phyloP scores from a whole-genome alignment of 2,113 vertebrate species.

The Laterallus jamaicensis region DNA sequence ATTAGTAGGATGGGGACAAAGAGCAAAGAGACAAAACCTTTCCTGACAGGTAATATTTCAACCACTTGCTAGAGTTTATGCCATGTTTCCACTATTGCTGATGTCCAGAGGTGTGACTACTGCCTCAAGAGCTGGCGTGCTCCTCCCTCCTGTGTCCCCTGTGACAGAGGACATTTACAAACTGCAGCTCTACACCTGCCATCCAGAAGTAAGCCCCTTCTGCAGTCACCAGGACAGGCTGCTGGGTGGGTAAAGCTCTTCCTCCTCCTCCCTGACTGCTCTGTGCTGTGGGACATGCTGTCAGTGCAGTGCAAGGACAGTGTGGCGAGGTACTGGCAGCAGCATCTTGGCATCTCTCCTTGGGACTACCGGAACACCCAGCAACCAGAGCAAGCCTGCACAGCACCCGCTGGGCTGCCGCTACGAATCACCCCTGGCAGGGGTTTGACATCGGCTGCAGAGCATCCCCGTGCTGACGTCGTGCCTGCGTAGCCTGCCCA shows the following conservation, averaged over 20 bases:
- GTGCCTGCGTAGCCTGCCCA: neutral
- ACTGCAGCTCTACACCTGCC: accelerated
- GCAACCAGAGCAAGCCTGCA: neutral
- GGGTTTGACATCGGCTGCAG: neutral
- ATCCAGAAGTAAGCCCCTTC: neutral
- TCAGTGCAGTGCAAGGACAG: accelerated
- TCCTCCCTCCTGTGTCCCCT: neutral
- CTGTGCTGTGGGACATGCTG: accelerated
- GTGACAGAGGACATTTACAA: neutral
- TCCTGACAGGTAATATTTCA: neutral
- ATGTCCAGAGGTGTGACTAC: neutral
- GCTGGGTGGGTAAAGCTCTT: accelerated
- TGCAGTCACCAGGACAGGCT: neutral
- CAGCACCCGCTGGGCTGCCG: accelerated
- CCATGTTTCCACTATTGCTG: accelerated
- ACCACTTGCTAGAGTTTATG: neutral
- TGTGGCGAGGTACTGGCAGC: neutral
- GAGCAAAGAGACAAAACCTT: neutral
- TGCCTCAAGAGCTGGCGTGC: accelerated
- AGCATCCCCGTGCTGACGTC: neutral
- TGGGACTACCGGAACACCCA: neutral
- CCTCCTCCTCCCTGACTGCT: accelerated
- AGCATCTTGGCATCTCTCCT: accelerated
- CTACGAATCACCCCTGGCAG: neutral
- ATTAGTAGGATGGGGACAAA: neutral